phyloP scores from a whole-genome alignment of 2,797 vertebrate genomes.

The Ctenosaura bakeri region DNA sequence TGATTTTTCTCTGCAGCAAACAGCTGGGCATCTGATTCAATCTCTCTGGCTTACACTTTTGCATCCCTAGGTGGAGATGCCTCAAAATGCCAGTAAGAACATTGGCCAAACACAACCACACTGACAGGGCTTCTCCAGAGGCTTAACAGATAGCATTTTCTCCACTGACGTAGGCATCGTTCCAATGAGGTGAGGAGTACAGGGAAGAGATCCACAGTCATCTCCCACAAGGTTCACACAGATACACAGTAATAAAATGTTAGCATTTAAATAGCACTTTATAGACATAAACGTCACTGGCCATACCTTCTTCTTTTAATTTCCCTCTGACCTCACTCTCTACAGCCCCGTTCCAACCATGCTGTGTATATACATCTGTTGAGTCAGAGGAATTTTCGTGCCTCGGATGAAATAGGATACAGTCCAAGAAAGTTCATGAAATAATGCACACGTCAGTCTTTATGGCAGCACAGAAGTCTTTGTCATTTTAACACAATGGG shows the following conservation, averaged over 20 bases:
- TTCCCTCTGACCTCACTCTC: background rate
- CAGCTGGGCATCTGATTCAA: fast-evolving
- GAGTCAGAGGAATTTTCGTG: no score
- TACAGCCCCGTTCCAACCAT: background rate
- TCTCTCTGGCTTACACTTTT: fast-evolving
- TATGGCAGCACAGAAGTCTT: no score
- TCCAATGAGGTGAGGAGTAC: background rate
- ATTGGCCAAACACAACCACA: background rate
- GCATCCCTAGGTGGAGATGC: background rate
- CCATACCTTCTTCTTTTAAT: background rate
- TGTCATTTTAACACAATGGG: no score
- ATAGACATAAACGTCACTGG: background rate
- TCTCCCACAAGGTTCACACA: background rate
- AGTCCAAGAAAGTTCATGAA: background rate
- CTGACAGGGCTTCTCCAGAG: background rate
- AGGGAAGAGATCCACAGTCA: background rate
- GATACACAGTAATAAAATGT: background rate
- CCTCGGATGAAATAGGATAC: no score
- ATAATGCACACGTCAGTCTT: no score
- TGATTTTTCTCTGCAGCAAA: background rate
- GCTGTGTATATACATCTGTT: background rate
- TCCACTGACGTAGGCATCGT: background rate
- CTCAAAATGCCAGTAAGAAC: background rate
- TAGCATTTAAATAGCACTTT: background rate
- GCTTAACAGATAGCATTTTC: background rate